A percentile compares a stretch with the other conserved stretches of the same genome.
These are phyloP conservation scores for Sparidentex hasta DNA, from an alignment of 2,797 vertebrate genomes.

Conservation along the genomic window DNA sequence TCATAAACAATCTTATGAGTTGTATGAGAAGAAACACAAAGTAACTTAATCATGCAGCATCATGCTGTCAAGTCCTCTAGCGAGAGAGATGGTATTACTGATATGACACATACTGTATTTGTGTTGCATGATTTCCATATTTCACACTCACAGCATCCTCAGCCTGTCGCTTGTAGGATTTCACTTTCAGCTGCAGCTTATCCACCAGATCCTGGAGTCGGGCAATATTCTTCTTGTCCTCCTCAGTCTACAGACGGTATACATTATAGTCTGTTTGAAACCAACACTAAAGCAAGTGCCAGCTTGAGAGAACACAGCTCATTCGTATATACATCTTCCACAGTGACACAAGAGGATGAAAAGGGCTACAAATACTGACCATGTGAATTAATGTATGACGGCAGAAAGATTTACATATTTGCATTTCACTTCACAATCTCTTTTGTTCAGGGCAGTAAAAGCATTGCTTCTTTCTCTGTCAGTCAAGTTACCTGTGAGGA, in stretches of 20 bases:
- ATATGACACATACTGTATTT: constrained; percentile 32
- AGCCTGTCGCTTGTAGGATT: constrained; percentile 92
- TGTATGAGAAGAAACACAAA: background rate
- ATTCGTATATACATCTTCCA: background rate
- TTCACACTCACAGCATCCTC: constrained; percentile 91
- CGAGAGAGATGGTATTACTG: constrained; percentile 30
- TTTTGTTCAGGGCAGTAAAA: background rate
- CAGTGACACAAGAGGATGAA: background rate
- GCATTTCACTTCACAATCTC: background rate
- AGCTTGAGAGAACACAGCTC: background rate
- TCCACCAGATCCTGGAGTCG: constrained; percentile 93
- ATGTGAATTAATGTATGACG: constrained; percentile 1
- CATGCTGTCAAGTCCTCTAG: constrained; percentile 23
- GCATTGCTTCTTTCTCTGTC: constrained; percentile 6
- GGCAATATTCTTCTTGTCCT: constrained; percentile 91
- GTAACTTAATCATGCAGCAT: background rate
- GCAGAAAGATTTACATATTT: constrained; percentile 5
- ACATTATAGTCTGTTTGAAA: constrained; percentile 33
- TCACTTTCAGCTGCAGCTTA: constrained; percentile 93
- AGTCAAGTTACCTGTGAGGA: background rate
- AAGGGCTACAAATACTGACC: background rate
- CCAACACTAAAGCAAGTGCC: constrained; percentile 6
- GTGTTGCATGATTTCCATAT: constrained; percentile 33
- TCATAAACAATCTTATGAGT: background rate
- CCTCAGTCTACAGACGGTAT: constrained; percentile 81